These are phyloP conservation scores for Thunnus albacares DNA, from an alignment of 2,797 vertebrate genomes.

Conservation along the genomic window DNA sequence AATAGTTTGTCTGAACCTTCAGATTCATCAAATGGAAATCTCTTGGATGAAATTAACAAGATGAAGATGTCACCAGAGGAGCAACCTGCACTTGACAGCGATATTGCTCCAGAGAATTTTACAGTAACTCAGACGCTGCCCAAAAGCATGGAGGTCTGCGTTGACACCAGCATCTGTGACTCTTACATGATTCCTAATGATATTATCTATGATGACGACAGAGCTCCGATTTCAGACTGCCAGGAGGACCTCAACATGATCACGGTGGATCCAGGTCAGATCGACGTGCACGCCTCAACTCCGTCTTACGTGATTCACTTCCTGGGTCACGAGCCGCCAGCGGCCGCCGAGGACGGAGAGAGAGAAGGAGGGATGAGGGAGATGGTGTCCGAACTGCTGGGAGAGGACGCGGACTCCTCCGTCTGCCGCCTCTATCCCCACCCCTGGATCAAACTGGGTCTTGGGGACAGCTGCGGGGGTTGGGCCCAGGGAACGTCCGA, in stretches of 20 bases:
- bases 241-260: background rate
- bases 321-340: background rate
- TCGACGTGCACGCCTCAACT: conserved; percentile 80
- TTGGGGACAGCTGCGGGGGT: conserved; percentile 36
- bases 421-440: conserved; percentile 54
- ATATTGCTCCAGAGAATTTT: background rate
- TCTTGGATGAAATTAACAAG: background rate
- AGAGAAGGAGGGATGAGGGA: conserved; percentile 79
- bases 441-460: conserved; percentile 72
- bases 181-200: conserved; percentile 12
- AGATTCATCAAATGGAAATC: background rate
- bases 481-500: conserved; percentile 61
- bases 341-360: conserved; percentile 60
- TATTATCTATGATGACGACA: background rate
- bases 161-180: background rate
- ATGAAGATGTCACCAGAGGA: conserved; percentile 1
- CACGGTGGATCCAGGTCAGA: conserved; percentile 78
- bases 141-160: fast-evolving
- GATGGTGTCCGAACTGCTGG: conserved; percentile 83
- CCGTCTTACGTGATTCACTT: conserved; percentile 85
- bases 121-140: background rate
- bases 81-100: too few species aligned
- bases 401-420: conserved; percentile 62
- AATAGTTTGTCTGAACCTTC: background rate
- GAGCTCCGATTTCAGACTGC: background rate